Base-by-base conservation (phyloP, 1,140 invertebrate species). In the Piezodorus guildinii region DNA sequence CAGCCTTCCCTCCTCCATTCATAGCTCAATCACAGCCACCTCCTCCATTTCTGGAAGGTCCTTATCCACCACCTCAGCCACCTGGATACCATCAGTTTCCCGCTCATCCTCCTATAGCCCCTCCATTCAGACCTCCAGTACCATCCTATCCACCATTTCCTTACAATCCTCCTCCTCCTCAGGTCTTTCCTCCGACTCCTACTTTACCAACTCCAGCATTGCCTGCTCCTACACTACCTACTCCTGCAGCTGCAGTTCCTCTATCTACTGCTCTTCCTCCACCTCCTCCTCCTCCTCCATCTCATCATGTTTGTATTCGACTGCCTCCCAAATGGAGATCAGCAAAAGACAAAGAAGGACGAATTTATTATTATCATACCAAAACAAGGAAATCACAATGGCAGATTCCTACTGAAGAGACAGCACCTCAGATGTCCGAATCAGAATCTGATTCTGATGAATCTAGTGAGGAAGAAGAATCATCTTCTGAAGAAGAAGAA, bases 361-460 rank as follows among this genome's bases (percentile, higher is more conserved):
- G 90, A 65, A 81, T 84, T 0, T 98, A 96, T 73, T 98, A 95
- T 76, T 97, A 95, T 74, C 91, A 96, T 74, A 77, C 86, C 0
- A 86, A 86, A 68, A 83, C 88, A 25, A 82, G 90, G 62, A 79
- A 88, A 70, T 84, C 90, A 2, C 92, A 95, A 72, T 97, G 94
- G 94, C 77, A 87, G 64, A 88, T 90, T 27, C 93, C 93, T 0
- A 78, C 51, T n/a, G 58, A 65, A 63, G 51, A 39, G 49, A 56
- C 19, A 5, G 46, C 34, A 14, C 25, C 30, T n/a, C 27, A 56
- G 52, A n/a, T n/a, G 15, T 4, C 27, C 49, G 75, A 77, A 19
- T 73, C 73, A n/a, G 77, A 79, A 60, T 75, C 77, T 0, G 75
- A 74, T 0, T 75, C 74, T 10, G 68, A 68, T 23, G 69, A 68